phyloP scores from a whole-genome alignment of 2,113 vertebrate species.

The Pelodiscus sinensis region DNA sequence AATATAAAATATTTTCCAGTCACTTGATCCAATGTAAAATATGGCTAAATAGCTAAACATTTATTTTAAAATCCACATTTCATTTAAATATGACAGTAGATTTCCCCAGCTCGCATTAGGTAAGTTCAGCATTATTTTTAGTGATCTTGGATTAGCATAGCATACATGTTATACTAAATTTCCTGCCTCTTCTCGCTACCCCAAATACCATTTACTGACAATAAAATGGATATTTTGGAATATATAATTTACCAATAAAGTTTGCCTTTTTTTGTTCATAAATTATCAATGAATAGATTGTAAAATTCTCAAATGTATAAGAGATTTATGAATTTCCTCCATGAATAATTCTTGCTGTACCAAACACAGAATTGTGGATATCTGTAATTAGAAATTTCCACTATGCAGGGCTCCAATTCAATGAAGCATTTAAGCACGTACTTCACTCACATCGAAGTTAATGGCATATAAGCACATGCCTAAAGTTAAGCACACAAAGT shows the following conservation, averaged over 20 bases:
- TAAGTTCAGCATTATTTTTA: too few relatives aligned
- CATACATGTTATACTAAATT: too few relatives aligned
- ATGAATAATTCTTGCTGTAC: background rate
- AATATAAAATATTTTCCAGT: background rate
- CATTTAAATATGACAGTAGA: background rate
- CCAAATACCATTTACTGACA: too few relatives aligned
- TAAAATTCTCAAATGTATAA: background rate
- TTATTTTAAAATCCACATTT: background rate
- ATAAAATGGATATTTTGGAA: too few relatives aligned
- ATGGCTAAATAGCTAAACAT: background rate
- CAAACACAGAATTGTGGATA: background rate
- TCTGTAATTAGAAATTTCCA: background rate
- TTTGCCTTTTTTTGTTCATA: background rate
- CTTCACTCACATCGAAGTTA: conserved; percentile 15
- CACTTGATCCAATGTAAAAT: background rate
- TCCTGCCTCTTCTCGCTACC: too few relatives aligned
- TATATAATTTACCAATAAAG: background rate
- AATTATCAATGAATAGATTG: background rate
- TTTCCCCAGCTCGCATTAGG: too few relatives aligned
- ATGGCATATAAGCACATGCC: background rate
- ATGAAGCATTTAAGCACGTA: background rate
- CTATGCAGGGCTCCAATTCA: background rate
- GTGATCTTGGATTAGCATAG: too few relatives aligned
- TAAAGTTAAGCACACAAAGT: background rate
- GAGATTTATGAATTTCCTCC: background rate